phyloP scores from a whole-genome alignment of 2,888 invertebrate species.

The Euphydryas editha region DNA sequence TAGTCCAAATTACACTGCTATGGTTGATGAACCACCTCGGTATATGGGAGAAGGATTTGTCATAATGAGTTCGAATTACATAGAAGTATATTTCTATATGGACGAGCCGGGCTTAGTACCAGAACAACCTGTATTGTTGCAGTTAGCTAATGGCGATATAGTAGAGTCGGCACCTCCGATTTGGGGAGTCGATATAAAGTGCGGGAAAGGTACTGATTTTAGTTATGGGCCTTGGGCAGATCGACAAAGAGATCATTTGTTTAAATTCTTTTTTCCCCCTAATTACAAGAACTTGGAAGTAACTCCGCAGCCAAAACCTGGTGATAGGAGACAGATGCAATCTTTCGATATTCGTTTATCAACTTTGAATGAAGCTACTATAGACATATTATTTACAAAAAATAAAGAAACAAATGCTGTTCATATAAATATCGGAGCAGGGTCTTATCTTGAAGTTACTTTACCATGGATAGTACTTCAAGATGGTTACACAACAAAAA shows the following conservation, averaged over 20 bases:
- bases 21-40: constrained; percentile 95
- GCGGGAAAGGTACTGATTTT: constrained; percentile 97
- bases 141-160: constrained; percentile 95
- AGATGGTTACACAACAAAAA: constrained; percentile 94
- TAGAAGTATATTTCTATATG: constrained; percentile 98
- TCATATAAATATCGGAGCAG: constrained; percentile 97
- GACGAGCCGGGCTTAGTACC: constrained; percentile 98
- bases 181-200: constrained; percentile 97
- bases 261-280: constrained; percentile 97
- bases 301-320: constrained; percentile 92
- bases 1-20: constrained; percentile 96
- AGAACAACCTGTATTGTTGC: constrained; percentile 94
- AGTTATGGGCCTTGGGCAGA: constrained; percentile 99
- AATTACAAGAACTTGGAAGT: constrained; percentile 91
- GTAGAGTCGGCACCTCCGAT: constrained; percentile 97
- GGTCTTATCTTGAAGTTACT: constrained; percentile 98
- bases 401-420: constrained; percentile 97
- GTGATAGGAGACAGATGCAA: constrained; percentile 94
- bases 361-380: constrained; percentile 95
- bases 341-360: constrained; percentile 96
- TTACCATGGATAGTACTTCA: constrained; percentile 96
- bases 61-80: constrained; percentile 96
- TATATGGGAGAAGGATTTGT: constrained; percentile 99
- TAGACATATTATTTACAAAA: constrained; percentile 98
- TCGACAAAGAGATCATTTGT: constrained; percentile 96